Conservation (phyloP, 2,113 vertebrate genomes). For the Corythoichthys haematopterus region DNA sequence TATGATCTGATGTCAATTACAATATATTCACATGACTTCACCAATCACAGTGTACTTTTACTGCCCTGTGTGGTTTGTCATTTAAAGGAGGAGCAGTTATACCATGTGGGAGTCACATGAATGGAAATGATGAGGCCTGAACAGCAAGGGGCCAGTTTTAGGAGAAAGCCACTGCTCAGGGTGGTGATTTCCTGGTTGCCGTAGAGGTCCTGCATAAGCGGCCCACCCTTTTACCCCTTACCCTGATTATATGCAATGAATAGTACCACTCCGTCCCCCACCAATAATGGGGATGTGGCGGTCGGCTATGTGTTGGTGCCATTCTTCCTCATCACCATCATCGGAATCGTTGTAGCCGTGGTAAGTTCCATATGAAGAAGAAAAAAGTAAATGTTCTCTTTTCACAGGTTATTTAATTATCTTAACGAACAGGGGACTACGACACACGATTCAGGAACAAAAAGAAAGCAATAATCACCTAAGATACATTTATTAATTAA, state of each 20-base stretch:
- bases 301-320: conserved; percentile 84
- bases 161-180: conserved; percentile 33
- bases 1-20: background rate
- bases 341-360: conserved; percentile 82
- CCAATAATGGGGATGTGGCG: conserved; percentile 70
- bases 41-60: background rate
- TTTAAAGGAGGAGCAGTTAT: conserved; percentile 16
- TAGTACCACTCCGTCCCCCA: conserved; percentile 75
- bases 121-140: conserved; percentile 63
- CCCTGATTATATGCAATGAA: conserved; percentile 71
- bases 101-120: conserved; percentile 78
- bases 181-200: conserved; percentile 25
- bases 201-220: conserved; percentile 34
- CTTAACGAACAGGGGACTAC: too few relatives aligned
- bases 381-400: background rate
- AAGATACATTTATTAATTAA: too few relatives aligned
- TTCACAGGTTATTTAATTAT: too few relatives aligned
- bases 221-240: conserved; percentile 8
- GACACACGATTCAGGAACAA: too few relatives aligned
- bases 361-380: conserved; percentile 67
- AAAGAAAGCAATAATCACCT: too few relatives aligned
- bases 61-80: background rate
- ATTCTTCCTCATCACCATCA: conserved; percentile 82
- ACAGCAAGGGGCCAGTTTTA: conserved; percentile 44
- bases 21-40: background rate